Evolutionary conservation across 2,888 invertebrate species (phyloP).

Genomic region (Crematogaster levior): DNA sequence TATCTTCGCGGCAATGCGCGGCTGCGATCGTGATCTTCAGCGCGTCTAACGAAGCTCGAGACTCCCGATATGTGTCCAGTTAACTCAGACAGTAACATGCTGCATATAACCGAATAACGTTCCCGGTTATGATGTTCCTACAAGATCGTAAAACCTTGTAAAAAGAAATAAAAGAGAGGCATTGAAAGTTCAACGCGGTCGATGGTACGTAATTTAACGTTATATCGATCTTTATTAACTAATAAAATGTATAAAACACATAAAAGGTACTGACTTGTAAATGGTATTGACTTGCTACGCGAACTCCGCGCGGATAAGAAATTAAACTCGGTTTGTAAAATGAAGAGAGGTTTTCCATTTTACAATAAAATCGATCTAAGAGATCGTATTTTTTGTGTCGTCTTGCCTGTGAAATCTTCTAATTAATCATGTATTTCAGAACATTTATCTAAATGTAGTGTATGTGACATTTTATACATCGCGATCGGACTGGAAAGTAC

Average conservation of each 20-base stretch:
- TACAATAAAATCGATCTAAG: neutral
- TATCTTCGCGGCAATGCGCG: slow-evolving; percentile 61
- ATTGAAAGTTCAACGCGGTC: too few relatives aligned
- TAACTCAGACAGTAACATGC: neutral
- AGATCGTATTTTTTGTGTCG: neutral
- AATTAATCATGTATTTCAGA: neutral
- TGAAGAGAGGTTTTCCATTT: neutral
- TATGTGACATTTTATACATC: neutral
- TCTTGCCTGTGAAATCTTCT: neutral
- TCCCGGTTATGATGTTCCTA: slow-evolving; percentile 10
- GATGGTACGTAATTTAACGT: too few relatives aligned
- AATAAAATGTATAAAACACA: too few relatives aligned
- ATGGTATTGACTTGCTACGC: neutral
- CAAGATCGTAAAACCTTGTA: slow-evolving; percentile 16
- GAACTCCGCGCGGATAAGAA: neutral
- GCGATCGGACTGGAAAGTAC: slow-evolving; percentile 2
- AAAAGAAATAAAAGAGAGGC: too few relatives aligned
- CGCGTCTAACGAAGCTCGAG: neutral
- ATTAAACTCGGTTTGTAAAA: neutral
- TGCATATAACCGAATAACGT: slow-evolving; percentile 11
- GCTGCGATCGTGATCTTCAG: neutral
- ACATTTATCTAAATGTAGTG: neutral
- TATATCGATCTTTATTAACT: too few relatives aligned
- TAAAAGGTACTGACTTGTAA: too few relatives aligned
- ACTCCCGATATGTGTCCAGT: neutral